These are phyloP conservation scores for Nycticebus coucang DNA, from an alignment of 2,113 vertebrate species.

Conservation along the genomic window DNA sequence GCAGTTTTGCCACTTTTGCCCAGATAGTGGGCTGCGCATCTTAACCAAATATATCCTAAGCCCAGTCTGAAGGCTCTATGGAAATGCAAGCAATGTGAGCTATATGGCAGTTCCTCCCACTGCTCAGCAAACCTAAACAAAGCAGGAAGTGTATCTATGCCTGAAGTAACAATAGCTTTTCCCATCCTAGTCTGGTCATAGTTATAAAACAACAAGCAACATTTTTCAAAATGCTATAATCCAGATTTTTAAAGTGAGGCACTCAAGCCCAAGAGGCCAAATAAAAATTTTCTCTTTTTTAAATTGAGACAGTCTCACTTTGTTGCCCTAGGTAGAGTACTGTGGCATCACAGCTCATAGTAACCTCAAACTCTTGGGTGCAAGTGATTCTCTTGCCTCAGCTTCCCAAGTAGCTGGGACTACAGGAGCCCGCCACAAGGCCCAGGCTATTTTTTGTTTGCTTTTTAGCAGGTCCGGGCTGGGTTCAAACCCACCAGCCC, in stretches of 20 bases:
- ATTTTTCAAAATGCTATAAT: slow-evolving; percentile 33
- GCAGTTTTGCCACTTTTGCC: background rate
- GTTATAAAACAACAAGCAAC: slow-evolving; percentile 2
- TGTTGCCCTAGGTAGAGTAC: no score
- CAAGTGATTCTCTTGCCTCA: no score
- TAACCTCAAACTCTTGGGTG: no score
- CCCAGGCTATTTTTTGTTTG: no score
- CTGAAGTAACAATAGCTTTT: background rate
- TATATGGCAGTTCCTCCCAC: background rate
- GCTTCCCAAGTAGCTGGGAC: no score
- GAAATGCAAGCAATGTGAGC: background rate
- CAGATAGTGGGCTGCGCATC: background rate
- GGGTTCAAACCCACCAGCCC: no score
- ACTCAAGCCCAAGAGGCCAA: slow-evolving; percentile 28
- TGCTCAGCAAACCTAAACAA: background rate
- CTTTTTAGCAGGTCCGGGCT: no score
- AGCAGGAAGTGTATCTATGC: background rate
- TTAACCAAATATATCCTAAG: background rate
- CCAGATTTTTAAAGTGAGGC: background rate
- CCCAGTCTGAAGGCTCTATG: background rate
- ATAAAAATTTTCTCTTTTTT: background rate
- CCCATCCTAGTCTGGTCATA: background rate
- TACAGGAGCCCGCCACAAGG: no score
- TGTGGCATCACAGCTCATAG: no score
- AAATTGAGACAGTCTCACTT: no score